A percentile compares a stretch with the other conserved stretches of the same genome.
These are phyloP conservation scores for Nettapus auritus DNA, from an alignment of 2,113 vertebrate genomes.

Conservation along the genomic window DNA sequence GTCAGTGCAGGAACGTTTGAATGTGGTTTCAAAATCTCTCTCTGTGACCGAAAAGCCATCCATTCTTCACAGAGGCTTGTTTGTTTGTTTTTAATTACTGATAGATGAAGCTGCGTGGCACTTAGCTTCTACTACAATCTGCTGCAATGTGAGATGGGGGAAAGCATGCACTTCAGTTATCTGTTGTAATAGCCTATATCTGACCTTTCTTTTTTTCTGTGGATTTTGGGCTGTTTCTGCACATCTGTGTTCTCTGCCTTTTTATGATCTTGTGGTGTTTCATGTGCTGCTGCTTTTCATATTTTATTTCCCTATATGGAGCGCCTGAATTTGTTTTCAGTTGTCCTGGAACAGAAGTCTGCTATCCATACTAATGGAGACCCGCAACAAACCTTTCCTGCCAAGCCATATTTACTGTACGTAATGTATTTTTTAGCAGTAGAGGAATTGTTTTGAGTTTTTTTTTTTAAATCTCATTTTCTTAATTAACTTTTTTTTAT, in stretches of 20 bases:
- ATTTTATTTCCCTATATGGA: not conserved
- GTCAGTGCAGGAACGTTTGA: not conserved
- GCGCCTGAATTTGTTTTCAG: not conserved
- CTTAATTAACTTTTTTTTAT: conserved; percentile 68
- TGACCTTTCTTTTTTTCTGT: not conserved
- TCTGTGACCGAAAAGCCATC: not conserved
- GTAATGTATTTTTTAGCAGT: not conserved
- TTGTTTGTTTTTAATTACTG: not conserved
- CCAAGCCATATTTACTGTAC: not conserved
- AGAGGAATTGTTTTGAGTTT: conserved; percentile 11
- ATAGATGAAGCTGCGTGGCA: not conserved
- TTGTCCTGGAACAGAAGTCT: not conserved
- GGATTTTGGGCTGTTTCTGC: conserved; percentile 4
- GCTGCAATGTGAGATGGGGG: not conserved
- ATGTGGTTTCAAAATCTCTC: not conserved
- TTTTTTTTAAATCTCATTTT: not conserved
- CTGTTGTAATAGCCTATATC: not conserved
- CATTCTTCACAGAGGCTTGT: not conserved
- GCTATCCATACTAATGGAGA: not conserved
- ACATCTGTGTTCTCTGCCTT: not conserved
- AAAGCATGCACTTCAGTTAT: not conserved
- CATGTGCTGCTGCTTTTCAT: not conserved
- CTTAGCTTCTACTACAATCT: not conserved
- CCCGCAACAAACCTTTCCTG: not conserved
- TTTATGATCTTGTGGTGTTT: not conserved